A percentile compares a stretch with the other conserved stretches of the same genome.
Conservation (phyloP, 92 coral and sea anemone species). For the Parazoanthus swiftii region DNA sequence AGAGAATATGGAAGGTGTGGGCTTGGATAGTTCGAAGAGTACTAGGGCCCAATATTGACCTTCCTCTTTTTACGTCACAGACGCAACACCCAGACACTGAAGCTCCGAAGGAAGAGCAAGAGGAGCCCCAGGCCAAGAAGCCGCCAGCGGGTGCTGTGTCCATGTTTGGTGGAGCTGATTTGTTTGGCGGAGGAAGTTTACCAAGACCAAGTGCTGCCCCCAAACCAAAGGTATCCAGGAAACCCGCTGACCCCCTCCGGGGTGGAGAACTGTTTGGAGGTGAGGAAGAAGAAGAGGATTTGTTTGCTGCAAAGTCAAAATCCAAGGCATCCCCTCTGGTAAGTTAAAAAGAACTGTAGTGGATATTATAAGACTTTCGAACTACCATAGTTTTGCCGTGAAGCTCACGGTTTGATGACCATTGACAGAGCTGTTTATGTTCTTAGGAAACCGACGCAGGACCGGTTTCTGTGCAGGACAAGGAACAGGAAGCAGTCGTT, state of each 20-base stretch:
- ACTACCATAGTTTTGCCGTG: too few species aligned
- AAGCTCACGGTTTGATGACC: too few species aligned
- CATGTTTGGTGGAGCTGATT: conserved; percentile 35
- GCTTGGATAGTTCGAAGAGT: too few species aligned
- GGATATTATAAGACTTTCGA: too few species aligned
- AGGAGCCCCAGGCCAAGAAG: neutral
- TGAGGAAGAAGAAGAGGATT: conserved; percentile 65
- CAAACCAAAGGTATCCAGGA: conserved; percentile 26
- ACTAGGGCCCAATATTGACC: too few species aligned
- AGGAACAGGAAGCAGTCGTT: conserved; percentile 23
- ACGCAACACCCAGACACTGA: conserved; percentile 23
- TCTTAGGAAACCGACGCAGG: conserved; percentile 36
- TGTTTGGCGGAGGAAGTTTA: conserved; percentile 19
- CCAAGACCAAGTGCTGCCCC: conserved; percentile 13
- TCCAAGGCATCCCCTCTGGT: neutral
- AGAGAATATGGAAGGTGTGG: too few species aligned
- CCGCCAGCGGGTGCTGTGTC: conserved; percentile 33
- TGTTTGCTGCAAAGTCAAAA: conserved; percentile 74
- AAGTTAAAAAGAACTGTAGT: neutral
- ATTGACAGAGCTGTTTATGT: neutral
- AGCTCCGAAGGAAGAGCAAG: neutral
- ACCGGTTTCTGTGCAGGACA: conserved; percentile 11
- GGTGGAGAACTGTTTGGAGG: conserved; percentile 46
- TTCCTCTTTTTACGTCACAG: neutral
- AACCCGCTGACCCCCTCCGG: conserved; percentile 38